These are phyloP conservation scores for Callaeas wilsoni DNA, from an alignment of 2,113 vertebrate species.

Conservation along the genomic window DNA sequence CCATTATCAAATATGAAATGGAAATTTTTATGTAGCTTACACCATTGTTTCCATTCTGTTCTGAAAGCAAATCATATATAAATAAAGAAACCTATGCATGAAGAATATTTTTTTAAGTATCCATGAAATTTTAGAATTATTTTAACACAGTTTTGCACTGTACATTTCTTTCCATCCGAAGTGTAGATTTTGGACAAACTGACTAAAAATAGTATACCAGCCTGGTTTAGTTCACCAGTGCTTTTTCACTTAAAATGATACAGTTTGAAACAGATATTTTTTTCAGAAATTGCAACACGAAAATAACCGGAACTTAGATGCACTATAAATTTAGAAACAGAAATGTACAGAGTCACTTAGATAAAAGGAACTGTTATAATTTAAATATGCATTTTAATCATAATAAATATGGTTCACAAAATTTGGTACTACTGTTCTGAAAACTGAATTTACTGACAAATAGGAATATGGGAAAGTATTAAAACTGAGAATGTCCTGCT, in stretches of 20 bases:
- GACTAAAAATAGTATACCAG: neutral
- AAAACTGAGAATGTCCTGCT: neutral
- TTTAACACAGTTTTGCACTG: neutral
- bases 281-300: neutral
- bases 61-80: neutral
- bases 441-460: neutral
- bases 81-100: neutral
- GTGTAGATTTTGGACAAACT: neutral
- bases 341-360: neutral
- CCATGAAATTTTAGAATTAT: neutral
- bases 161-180: neutral
- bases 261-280: accelerated
- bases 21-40: neutral
- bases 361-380: neutral
- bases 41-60: neutral
- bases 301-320: neutral
- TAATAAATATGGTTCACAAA: neutral
- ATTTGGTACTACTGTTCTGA: neutral
- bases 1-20: accelerated
- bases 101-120: neutral
- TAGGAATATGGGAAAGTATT: neutral
- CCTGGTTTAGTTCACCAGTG: neutral
- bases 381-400: neutral
- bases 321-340: neutral
- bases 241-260: neutral